Evolutionary conservation across 2,888 invertebrate species (phyloP).

Genomic region (Bombylius discolor): DNA sequence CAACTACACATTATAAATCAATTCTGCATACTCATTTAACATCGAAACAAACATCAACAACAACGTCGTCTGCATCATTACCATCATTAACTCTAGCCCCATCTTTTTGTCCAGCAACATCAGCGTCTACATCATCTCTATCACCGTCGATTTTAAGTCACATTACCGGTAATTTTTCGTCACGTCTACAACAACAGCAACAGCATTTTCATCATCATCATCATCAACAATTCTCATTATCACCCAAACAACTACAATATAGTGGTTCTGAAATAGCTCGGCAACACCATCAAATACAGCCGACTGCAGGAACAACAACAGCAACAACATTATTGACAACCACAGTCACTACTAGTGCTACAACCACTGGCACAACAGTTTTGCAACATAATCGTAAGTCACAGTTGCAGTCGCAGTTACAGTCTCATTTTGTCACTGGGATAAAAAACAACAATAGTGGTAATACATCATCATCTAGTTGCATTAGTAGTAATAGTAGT

Average conservation of each 20-base stretch:
- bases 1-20: constrained; percentile 25
- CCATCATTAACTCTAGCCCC: constrained; percentile 7
- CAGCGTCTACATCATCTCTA: constrained; percentile 19
- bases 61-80: constrained; percentile 15
- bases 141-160: constrained; percentile 16
- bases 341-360: not conserved
- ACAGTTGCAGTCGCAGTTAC: constrained; percentile 8
- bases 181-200: constrained; percentile 20
- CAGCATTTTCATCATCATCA: constrained; percentile 18
- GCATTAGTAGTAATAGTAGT: constrained; percentile 9
- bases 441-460: constrained; percentile 11
- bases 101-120: constrained; percentile 14
- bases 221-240: constrained; percentile 20
- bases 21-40: constrained; percentile 34
- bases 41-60: constrained; percentile 28
- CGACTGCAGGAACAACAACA: constrained; percentile 11
- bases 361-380: not conserved
- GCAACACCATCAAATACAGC: constrained; percentile 9
- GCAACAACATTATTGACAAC: constrained; percentile 2
- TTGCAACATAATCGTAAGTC: constrained; percentile 5
- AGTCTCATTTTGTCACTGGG: constrained; percentile 17
- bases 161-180: constrained; percentile 11
- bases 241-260: constrained; percentile 14
- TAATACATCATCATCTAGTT: constrained; percentile 1
- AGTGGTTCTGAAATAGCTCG: constrained; percentile 6